Conservation (phyloP, 2,888 invertebrate genomes). For the Stenolophus ochropezus region DNA sequence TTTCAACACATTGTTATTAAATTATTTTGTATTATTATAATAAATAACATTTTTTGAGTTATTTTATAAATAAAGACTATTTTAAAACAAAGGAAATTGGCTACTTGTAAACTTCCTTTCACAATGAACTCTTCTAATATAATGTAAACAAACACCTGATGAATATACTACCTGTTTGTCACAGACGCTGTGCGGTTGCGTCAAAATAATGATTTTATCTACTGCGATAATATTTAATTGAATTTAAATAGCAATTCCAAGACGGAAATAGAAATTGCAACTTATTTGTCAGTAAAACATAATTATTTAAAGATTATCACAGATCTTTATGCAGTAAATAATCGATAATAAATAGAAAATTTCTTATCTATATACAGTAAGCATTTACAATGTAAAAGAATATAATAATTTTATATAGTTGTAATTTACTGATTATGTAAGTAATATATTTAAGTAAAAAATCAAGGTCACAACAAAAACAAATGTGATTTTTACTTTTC, state of each 20-base stretch:
- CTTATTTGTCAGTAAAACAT: background rate
- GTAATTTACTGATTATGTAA: background rate
- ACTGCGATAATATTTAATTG: slow-evolving; percentile 32
- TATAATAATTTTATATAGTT: too few species aligned
- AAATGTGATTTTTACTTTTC: background rate
- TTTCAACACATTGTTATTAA: background rate
- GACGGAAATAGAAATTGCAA: slow-evolving; percentile 19
- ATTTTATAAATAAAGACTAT: background rate
- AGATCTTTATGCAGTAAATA: too few species aligned
- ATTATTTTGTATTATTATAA: background rate
- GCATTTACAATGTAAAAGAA: too few species aligned
- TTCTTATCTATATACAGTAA: too few species aligned
- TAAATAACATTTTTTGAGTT: too few species aligned
- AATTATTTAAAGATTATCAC: background rate
- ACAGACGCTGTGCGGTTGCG: background rate
- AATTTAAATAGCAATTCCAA: background rate
- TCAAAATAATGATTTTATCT: slow-evolving; percentile 37
- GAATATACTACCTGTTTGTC: slow-evolving; percentile 34
- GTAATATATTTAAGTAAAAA: slow-evolving; percentile 25
- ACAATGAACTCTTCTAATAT: slow-evolving; percentile 34
- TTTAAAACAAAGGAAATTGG: background rate
- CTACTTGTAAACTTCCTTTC: background rate
- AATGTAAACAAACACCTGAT: slow-evolving; percentile 49
- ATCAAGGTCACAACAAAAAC: background rate
- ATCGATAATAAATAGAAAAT: too few species aligned